Base-by-base conservation (phyloP, 2,113 vertebrate genomes). In the Capricornis sumatraensis region DNA sequence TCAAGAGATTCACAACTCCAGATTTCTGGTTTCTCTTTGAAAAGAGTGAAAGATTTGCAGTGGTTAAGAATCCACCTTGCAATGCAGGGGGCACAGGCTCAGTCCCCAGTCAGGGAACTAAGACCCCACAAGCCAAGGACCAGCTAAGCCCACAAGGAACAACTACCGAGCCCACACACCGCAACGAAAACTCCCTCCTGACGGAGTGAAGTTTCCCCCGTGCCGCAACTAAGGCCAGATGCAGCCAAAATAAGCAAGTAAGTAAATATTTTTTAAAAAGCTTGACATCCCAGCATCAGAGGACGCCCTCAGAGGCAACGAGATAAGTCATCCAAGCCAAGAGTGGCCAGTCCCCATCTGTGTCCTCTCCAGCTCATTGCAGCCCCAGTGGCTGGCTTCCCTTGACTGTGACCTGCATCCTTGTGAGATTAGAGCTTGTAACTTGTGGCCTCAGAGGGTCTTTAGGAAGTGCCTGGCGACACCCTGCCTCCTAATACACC, bases 291-390 rank as follows among this genome's bases (percentile, higher is more conserved):
- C 16, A 9, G 64, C 45, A 60, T 30, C 16, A 6, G 57, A 25
- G 19, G 36, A 14, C 0, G 0, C 25, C 50, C 13, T 11, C 55
- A 7, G 4, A 8, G n/a, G n/a, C 52, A 25, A 13, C 0, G 1
- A 33, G 64, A 13, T 0, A 13, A 27, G 47, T 85, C 7, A 12
- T 28, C 55, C 28, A 81, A 52, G 84, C 55, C 6, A 7, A 53
- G 43, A 33, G 17, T 45, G 10, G 45, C 3, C 3, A 23, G 50
- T 57, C 13, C 17, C n/a, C 2, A 3, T 16, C 52, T 55, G 43
- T 50, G 17, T n/a, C 74, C n/a, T 60, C 33, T 21, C 6, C 36
- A 40, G 3, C 5, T 9, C 43, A 33, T 55, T 1, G 0, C 21
- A 30, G 27, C 45, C 60, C 60, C 43, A 13, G 47, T 40, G 1